phyloP scores from a whole-genome alignment of 1,140 invertebrate genomes.

The Helicoverpa zea region DNA sequence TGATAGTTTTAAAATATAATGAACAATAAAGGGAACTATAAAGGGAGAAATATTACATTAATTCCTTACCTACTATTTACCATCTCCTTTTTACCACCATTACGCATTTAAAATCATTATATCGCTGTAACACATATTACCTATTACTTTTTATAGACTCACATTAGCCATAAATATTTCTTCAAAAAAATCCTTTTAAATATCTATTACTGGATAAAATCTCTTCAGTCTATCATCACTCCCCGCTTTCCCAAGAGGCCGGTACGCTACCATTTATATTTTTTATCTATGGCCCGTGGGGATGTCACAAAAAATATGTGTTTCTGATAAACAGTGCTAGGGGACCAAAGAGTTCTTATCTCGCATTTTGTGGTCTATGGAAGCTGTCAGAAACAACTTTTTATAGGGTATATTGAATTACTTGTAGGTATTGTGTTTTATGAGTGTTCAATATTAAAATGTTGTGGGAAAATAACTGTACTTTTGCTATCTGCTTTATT shows the following conservation, averaged over 20 bases:
- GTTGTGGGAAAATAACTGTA: not conserved
- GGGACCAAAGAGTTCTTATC: slow-evolving; percentile 33
- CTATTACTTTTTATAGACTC: too few species aligned
- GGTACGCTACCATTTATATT: slow-evolving; percentile 28
- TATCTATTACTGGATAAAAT: slow-evolving; percentile 19
- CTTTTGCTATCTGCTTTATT: too few species aligned
- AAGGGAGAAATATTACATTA: too few species aligned
- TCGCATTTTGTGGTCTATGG: slow-evolving; percentile 5
- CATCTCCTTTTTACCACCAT: too few species aligned
- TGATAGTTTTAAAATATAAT: too few species aligned
- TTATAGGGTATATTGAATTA: slow-evolving; percentile 36
- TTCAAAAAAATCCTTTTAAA: not conserved
- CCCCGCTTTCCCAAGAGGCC: slow-evolving; percentile 11
- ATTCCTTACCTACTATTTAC: too few species aligned
- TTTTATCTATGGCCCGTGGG: slow-evolving; percentile 36
- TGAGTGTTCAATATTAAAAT: not conserved
- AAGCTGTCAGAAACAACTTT: slow-evolving; percentile 32
- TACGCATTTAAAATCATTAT: too few species aligned
- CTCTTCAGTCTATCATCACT: slow-evolving; percentile 14
- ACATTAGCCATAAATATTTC: not conserved
- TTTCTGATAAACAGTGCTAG: slow-evolving; percentile 34
- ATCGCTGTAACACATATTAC: too few species aligned
- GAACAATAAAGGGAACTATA: too few species aligned
- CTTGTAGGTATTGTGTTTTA: not conserved
- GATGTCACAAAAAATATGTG: slow-evolving; percentile 38